Evolutionary conservation across 2,888 invertebrate species (phyloP), one percentile per base, ranked within the genome.

Genomic region (Melanargia galathea): DNA sequence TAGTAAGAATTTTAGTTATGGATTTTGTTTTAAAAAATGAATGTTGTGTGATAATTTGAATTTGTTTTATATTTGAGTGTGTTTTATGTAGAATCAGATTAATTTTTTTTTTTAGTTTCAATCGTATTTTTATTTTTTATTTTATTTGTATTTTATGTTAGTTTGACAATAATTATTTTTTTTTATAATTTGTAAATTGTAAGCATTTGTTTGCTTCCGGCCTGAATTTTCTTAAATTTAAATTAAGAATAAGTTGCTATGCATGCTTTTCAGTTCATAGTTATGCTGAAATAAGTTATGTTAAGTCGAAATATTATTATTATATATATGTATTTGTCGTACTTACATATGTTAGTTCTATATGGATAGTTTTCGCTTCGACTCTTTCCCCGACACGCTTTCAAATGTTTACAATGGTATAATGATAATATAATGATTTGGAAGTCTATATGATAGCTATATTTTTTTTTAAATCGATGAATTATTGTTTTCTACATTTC

Each of bases 251-350:
- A 84, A 82, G 84, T 83, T 76, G 87, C 89, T 90, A 87, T 90
- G 91, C 91, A 90, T 91, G 91, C 91, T 90, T 89, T 83, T 88
- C 90, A 90, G 90, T 90, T 89, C 90, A 87, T 89, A 88, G 83
- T 69, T 84, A 83, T 80, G 90, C 90, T 89, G 86, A 83, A 83
- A 59, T 84, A 81, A 79, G 74, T 76, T 81, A 80, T 85, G 26
- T 22, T 55, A 84, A 83, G 83, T 79, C 77, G 68, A 67, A 52
- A 13, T 52, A 52, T 52, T 74, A 82, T 75, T 71, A 72, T 78
- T 81, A 79, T 84, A 79, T 84, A 79, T 90, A 87, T 90, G 83
- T 90, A 89, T 90, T 78, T 86, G 84, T 88, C 84, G 90, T 91
- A 91, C 90, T 90, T 91, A 90, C 88, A 81, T 88, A 86, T 85